Evolutionary conservation across 2,888 invertebrate species (phyloP), one percentile per base, ranked within the genome.

Genomic region (Drosophila hamatofila): DNA sequence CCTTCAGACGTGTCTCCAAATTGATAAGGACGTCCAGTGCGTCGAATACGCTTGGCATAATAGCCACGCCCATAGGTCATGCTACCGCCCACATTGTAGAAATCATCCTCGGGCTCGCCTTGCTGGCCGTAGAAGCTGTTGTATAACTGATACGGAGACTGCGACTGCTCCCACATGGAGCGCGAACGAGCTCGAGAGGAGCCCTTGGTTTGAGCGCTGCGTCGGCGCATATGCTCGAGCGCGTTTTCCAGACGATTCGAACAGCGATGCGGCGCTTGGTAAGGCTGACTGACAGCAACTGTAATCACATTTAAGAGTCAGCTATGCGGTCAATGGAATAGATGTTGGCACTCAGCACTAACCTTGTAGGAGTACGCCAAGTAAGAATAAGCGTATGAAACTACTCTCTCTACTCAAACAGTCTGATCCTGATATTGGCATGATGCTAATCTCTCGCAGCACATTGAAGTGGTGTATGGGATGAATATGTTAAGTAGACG

Each of bases 191-290:
- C 60, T 6, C 76, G 59, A 9, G 71, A 48, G 5, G 76, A 71
- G n/a, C 80, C 78, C 65, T 91, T 91, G 3, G 83, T 77, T 48
- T 90, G 91, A 9, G 80, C 71, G 58, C 91, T 92, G 25, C 92
- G 92, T 0, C 91, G 90, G 8, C 93, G 94, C 89, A 96, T 93
- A 83, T 95, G 95, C 75, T 96, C 96, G 54, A 96, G 90, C 0
- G 96, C 96, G 12, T 94, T 94, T 90, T 96, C 96, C 64, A 96
- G 92, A 21, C 95, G 94, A 21, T 95, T 94, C 0, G 95, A 95
- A 80, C 96, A 96, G 71, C 95, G 93, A 60, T 94, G 94, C 5
- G 94, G 94, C 30, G 55, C 92, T 92, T 80, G 91, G 52, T 90
- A 90, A 2, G 89, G 81, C 25, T 91, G 92, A 9, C 75, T 42